Evolutionary conservation across 2,888 invertebrate species (phyloP).

Genomic region (Dolichopus griseipennis): DNA sequence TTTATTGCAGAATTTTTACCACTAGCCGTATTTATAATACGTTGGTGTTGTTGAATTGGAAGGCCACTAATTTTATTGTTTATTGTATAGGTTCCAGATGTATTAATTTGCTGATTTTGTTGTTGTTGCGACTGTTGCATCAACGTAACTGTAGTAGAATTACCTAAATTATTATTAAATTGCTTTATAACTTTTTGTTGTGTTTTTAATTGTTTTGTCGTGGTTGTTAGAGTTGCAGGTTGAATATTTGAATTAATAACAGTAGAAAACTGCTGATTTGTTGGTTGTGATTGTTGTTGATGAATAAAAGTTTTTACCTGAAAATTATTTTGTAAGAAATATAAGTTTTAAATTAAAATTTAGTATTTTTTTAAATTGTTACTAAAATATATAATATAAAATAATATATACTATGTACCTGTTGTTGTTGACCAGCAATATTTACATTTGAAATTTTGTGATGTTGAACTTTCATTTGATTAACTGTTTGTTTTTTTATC

Average conservation of each 20-base stretch:
- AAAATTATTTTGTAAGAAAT: not conserved
- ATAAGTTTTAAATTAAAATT: not conserved
- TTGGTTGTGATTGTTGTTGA: conserved; percentile 22
- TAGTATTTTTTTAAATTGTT: too few species aligned
- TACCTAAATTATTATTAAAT: conserved; percentile 28
- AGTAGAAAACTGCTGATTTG: conserved; percentile 25
- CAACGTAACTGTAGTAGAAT: conserved; percentile 26
- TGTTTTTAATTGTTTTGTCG: conserved; percentile 25
- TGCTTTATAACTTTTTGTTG: conserved; percentile 37
- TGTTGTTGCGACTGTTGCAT: conserved; percentile 23
- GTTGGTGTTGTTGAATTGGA: conserved; percentile 20
- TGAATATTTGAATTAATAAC: conserved; percentile 10
- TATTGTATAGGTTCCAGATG: conserved; percentile 27
- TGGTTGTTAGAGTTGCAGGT: conserved; percentile 12
- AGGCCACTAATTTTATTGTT: conserved; percentile 28
- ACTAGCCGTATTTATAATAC: conserved; percentile 16
- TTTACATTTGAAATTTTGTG: conserved; percentile 24
- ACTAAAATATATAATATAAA: not conserved
- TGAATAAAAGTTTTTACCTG: conserved; percentile 11
- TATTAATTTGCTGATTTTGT: conserved; percentile 21
- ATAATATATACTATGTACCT: too few species aligned
- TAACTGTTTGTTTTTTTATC: conserved; percentile 29
- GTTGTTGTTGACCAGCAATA: conserved; percentile 22
- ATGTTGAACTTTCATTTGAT: conserved; percentile 27
- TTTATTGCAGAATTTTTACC: conserved; percentile 12